Conservation (phyloP, 2,888 invertebrate genomes). For the Plagiodera versicolora region DNA sequence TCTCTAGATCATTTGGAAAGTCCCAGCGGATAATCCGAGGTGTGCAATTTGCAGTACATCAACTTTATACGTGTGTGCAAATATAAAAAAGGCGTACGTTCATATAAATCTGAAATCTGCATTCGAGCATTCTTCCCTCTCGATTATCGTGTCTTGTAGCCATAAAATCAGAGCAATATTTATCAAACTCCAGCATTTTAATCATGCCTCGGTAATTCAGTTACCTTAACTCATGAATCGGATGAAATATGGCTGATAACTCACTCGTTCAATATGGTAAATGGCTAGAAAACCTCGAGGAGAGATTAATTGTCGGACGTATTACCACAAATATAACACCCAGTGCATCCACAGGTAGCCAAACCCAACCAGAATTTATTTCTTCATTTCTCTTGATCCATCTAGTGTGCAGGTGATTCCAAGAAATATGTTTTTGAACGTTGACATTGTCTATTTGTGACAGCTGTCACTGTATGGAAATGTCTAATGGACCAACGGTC, state of each 20-base stretch:
- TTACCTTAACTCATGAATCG: constrained; percentile 39
- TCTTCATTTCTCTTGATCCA: too few species aligned
- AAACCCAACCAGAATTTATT: background rate
- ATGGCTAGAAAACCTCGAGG: constrained; percentile 1
- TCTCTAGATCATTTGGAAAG: too few species aligned
- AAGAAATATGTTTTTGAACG: too few species aligned
- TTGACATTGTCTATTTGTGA: too few species aligned
- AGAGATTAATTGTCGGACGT: background rate
- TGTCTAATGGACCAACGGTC: too few species aligned
- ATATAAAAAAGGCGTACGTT: constrained; percentile 28
- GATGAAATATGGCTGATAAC: constrained; percentile 29
- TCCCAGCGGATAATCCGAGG: too few species aligned
- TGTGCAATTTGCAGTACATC: constrained; percentile 46
- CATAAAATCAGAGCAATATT: constrained; percentile 50
- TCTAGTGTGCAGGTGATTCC: too few species aligned
- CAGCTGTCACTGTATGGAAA: too few species aligned
- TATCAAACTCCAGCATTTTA: constrained; percentile 51
- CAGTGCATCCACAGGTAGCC: background rate
- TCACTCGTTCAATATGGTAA: constrained; percentile 27
- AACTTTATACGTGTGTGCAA: constrained; percentile 30
- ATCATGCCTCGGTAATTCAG: constrained; percentile 50
- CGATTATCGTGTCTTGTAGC: constrained; percentile 46
- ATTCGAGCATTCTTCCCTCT: constrained; percentile 43
- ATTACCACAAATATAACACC: background rate
- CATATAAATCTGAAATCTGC: constrained; percentile 48